A percentile compares a stretch with the other conserved stretches of the same genome.
Conservation (phyloP, 1,140 invertebrate genomes). For the Rhysida immarginata region DNA sequence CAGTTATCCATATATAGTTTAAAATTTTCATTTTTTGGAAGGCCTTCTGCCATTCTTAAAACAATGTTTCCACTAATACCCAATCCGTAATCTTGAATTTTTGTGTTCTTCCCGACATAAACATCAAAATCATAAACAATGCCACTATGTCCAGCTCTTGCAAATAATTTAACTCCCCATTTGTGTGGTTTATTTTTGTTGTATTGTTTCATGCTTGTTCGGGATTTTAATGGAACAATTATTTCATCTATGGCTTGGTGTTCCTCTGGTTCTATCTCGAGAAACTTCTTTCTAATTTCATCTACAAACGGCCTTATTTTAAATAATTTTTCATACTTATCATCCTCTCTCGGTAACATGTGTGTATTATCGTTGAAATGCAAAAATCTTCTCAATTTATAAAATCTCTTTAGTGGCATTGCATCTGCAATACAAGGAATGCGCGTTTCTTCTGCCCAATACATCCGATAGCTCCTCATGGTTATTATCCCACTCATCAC, state of each 20-base stretch:
- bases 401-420: background rate
- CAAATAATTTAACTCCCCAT: slow-evolving; percentile 31
- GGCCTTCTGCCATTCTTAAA: too few relatives aligned
- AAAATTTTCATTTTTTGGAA: too few relatives aligned
- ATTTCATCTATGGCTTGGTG: slow-evolving; percentile 21
- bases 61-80: too few relatives aligned
- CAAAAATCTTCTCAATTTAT: background rate
- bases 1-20: too few relatives aligned
- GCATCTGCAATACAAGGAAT: background rate
- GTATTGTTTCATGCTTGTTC: slow-evolving; percentile 30
- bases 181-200: slow-evolving; percentile 28
- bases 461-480: background rate
- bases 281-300: background rate
- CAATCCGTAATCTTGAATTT: too few relatives aligned
- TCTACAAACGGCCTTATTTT: background rate
- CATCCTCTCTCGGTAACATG: background rate
- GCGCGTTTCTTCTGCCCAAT: background rate
- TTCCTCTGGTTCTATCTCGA: background rate
- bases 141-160: slow-evolving; percentile 23
- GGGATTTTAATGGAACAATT: slow-evolving; percentile 31
- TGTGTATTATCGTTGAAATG: background rate
- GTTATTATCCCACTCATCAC: background rate
- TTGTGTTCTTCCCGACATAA: too few relatives aligned
- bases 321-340: background rate
- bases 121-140: slow-evolving; percentile 28